Percentiles rank a stretch among this genome's conserved stretches.
phyloP scores from a whole-genome alignment of 2,113 vertebrate species.

The Galbula dea region DNA sequence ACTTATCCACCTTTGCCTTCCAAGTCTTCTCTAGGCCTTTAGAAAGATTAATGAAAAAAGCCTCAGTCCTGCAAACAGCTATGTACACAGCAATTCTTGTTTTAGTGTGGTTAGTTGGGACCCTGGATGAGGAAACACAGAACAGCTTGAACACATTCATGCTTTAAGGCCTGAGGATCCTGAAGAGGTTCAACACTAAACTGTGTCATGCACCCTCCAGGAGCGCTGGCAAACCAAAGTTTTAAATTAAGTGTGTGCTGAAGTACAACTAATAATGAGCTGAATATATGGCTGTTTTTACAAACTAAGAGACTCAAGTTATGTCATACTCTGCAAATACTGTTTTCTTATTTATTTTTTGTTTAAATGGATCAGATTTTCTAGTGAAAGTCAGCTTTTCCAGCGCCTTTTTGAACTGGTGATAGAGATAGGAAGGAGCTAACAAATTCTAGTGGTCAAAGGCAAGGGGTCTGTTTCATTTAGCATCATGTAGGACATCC shows the following conservation, averaged over 20 bases:
- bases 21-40: neutral
- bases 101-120: neutral
- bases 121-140: neutral
- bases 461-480: neutral
- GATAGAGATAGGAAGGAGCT: neutral
- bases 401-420: neutral
- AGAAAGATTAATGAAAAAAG: neutral
- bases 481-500: neutral
- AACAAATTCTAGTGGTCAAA: neutral
- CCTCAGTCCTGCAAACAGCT: neutral
- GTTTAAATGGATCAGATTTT: neutral
- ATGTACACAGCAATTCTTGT: neutral
- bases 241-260: neutral
- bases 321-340: neutral
- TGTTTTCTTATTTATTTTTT: neutral
- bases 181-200: neutral
- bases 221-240: neutral
- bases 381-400: neutral
- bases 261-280: rapidly evolving
- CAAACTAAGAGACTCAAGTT: neutral
- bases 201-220: neutral
- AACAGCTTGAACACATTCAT: neutral
- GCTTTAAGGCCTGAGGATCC: neutral
- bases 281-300: neutral
- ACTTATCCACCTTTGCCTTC: neutral